Evolutionary conservation across 2,113 vertebrate species (phyloP), one percentile per base, ranked within the genome.

Genomic region (Brachyhypopomus occidentalis): DNA sequence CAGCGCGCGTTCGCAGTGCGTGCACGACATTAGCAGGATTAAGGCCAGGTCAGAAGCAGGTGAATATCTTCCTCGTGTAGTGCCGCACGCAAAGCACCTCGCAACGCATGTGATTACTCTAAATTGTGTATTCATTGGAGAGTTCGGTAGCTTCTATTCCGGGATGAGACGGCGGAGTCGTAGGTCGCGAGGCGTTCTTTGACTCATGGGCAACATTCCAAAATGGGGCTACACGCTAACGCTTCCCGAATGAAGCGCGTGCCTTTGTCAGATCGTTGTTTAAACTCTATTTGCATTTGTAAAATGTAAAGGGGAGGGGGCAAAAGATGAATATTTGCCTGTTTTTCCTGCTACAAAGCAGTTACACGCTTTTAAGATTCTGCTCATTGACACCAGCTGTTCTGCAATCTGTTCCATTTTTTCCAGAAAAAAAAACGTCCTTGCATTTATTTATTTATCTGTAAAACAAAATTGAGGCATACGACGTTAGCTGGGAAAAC

Each of bases 341-440:
- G 64, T 72, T 83, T 75, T 74, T 66, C 66, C 66, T 20, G 38
- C 22, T 77, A 81, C 62, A 69, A 77, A 81, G 72, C 78, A 84
- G 58, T 85, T 85, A 79, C 81, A 86, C 85, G 76, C 79, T 79
- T 86, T 85, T 83, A 75, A 83, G 60, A 67, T 72, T 72, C 17
- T 73, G 25, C 52, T 86, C 83, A 80, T 66, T 79, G 45, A 63
- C 30, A 75, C 83, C 88, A 87, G 83, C 85, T 86, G 85, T 75
- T 88, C 72, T 22, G 38, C 87, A 86, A 82, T 84, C 87, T 89
- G 87, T 79, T 87, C 48, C 55, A 52, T 27, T 71, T 75, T 77
- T 38, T 38, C 60, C n/a, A n/a, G n/a, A n/a, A 82, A 72, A 20
- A 69, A 36, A 80, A 77, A 38, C 34, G 4, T 25, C 20, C 16